Percentiles rank a stretch among this genome's conserved stretches.
phyloP scores from a whole-genome alignment of 2,888 invertebrate genomes.

The Sympetrum striolatum region DNA sequence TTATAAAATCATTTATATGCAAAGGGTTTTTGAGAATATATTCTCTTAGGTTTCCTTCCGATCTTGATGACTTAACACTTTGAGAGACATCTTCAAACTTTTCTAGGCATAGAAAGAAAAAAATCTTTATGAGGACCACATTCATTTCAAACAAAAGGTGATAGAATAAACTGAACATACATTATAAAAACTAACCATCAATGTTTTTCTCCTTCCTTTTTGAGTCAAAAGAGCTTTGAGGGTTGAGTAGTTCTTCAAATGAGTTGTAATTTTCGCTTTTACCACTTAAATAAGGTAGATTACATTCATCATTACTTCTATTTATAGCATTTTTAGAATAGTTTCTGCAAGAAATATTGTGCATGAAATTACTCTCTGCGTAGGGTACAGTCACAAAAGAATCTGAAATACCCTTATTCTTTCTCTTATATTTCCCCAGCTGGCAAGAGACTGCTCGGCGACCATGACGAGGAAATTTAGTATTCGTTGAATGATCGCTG shows the following conservation, averaged over 20 bases:
- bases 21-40: not conserved
- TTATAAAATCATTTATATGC: slow-evolving; percentile 66
- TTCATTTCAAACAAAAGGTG: not conserved
- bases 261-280: not conserved
- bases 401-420: not conserved
- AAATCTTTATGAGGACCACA: not conserved
- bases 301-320: no score
- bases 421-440: not conserved
- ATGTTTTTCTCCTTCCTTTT: not conserved
- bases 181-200: not conserved
- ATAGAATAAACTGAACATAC: not conserved
- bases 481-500: not conserved
- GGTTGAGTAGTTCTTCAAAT: not conserved
- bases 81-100: not conserved
- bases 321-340: no score
- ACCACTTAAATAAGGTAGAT: no score
- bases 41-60: not conserved
- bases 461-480: not conserved
- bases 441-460: not conserved
- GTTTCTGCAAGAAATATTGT: no score
- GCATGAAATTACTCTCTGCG: no score
- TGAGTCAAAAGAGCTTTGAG: not conserved
- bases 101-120: not conserved
- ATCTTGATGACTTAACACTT: not conserved
- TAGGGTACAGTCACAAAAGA: no score